These are phyloP conservation scores for Eristalinus sepulchralis DNA, from an alignment of 2,888 invertebrate species.

Conservation along the genomic window DNA sequence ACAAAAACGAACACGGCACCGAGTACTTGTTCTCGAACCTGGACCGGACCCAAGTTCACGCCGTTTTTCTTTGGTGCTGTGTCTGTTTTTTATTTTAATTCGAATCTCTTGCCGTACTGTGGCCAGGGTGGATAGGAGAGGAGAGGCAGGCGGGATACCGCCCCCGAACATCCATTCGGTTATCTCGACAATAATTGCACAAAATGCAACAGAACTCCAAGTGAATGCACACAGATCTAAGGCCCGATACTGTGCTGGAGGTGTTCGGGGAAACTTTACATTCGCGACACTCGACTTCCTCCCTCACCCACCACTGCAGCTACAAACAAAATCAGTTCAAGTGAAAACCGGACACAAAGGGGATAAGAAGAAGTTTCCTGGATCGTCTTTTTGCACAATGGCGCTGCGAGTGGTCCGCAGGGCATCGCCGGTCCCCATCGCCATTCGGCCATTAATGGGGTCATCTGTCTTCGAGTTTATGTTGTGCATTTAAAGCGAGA, in stretches of 20 bases:
- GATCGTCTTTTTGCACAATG: background rate
- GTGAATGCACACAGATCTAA: constrained; percentile 49
- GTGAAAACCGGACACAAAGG: constrained; percentile 31
- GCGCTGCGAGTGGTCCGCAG: constrained; percentile 6
- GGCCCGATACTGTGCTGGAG: background rate
- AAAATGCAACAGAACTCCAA: constrained; percentile 45
- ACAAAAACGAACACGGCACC: background rate
- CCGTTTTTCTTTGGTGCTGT: background rate
- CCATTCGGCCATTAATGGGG: constrained; percentile 54
- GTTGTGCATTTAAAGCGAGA: constrained; percentile 54
- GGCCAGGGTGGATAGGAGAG: too few species aligned
- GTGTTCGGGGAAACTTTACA: background rate
- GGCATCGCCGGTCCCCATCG: constrained; percentile 10
- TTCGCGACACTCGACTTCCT: background rate
- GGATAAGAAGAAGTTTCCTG: constrained; percentile 21
- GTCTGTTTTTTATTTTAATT: constrained; percentile 33
- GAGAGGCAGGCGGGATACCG: background rate
- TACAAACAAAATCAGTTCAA: constrained; percentile 38
- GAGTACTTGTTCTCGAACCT: constrained; percentile 19
- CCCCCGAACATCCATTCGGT: constrained; percentile 31
- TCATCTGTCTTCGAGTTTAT: constrained; percentile 65
- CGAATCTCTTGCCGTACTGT: background rate
- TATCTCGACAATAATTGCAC: constrained; percentile 61
- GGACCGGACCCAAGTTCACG: constrained; percentile 53
- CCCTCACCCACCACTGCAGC: background rate